Percentiles rank a stretch among this genome's conserved stretches.
Evolutionary conservation across 2,888 invertebrate genomes (phyloP).

Genomic region (Hoplodrina blanda): DNA sequence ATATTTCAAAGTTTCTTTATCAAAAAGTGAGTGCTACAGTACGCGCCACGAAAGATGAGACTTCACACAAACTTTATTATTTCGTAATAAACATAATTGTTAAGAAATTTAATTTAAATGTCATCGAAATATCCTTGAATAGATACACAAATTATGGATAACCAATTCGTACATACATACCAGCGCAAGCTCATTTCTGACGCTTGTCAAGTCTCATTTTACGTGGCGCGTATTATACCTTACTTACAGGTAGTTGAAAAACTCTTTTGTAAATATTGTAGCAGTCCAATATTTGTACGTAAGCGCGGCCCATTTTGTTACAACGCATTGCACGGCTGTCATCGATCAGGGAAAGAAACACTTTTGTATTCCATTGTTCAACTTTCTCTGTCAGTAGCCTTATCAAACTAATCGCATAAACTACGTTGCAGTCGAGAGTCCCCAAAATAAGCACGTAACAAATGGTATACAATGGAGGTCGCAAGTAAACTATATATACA

Average conservation of each 20-base stretch:
- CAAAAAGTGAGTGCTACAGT: not conserved
- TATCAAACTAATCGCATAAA: slow-evolving; percentile 41
- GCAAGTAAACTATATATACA: not conserved
- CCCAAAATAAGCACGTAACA: not conserved
- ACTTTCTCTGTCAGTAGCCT: slow-evolving; percentile 31
- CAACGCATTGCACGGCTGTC: not conserved
- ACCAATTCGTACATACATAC: too few relatives aligned
- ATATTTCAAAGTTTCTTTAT: not conserved
- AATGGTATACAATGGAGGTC: slow-evolving; percentile 6
- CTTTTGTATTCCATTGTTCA: slow-evolving; percentile 41
- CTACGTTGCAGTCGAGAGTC: slow-evolving; percentile 27
- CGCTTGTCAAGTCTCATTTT: too few relatives aligned
- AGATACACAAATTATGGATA: too few relatives aligned
- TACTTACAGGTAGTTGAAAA: slow-evolving; percentile 41
- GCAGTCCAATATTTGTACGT: slow-evolving; percentile 30
- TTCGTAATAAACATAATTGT: too few relatives aligned
- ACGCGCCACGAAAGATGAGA: too few relatives aligned
- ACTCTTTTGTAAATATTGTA: slow-evolving; percentile 38
- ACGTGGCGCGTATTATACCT: not conserved
- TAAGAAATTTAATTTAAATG: too few relatives aligned
- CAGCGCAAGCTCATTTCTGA: too few relatives aligned
- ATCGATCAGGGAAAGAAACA: slow-evolving; percentile 4
- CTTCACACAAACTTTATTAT: too few relatives aligned
- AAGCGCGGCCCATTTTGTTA: slow-evolving; percentile 27
- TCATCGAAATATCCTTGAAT: too few relatives aligned